Percentiles rank a stretch among this genome's conserved stretches.
Conservation (phyloP, 2,113 vertebrate genomes). For the Nycticryphes semicollaris region DNA sequence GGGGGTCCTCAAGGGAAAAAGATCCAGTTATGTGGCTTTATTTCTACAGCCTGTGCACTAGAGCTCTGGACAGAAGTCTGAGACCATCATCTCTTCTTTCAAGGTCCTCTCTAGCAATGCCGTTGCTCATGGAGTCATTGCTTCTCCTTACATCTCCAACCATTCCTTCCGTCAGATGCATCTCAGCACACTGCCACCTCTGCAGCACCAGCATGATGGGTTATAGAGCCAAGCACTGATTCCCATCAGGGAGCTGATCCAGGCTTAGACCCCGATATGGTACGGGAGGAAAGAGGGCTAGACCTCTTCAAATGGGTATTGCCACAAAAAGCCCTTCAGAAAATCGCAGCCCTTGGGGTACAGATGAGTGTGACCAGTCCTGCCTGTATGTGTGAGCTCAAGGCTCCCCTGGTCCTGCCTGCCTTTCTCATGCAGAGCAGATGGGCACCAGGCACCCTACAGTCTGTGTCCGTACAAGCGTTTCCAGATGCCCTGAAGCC, state of each 20-base stretch:
- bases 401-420: not conserved
- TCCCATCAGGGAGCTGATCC: not conserved
- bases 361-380: not conserved
- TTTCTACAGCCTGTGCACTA: not conserved
- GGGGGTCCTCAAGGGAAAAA: not conserved
- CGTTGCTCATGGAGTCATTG: not conserved
- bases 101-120: not conserved
- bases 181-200: not conserved
- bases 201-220: rapidly evolving
- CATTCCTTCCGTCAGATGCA: not conserved
- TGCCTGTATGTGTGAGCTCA: not conserved
- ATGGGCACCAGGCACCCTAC: too few relatives aligned
- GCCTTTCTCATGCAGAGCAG: not conserved
- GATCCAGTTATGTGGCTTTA: not conserved
- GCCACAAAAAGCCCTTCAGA: not conserved
- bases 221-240: not conserved
- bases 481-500: not conserved
- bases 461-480: rapidly evolving
- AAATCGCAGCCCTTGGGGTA: not conserved
- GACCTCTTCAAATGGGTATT: not conserved
- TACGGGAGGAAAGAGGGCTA: not conserved
- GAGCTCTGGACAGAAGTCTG: not conserved
- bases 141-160: not conserved
- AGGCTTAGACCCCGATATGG: not conserved
- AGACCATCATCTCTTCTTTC: not conserved